Evolutionary conservation across 2,888 invertebrate genomes (phyloP), one percentile per base, ranked within the genome.

Genomic region (Pomacea canaliculata): DNA sequence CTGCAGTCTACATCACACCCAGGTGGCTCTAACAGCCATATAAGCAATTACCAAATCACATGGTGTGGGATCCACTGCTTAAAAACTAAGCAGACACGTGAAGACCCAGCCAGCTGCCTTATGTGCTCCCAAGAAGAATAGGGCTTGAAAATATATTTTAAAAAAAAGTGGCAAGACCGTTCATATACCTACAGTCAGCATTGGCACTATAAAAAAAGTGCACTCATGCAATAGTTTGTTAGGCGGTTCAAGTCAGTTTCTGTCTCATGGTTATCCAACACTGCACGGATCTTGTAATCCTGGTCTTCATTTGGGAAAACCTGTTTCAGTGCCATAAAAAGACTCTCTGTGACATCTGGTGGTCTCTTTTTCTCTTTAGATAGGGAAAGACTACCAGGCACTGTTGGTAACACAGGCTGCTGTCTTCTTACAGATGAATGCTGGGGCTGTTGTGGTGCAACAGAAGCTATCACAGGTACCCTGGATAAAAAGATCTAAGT

Each of bases 211-310:
- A 56, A 56, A 56, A 56, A 56, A 56, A 56, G 51, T 56, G 83
- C 83, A 81, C 80, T 83, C 73, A 86, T 84, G 71, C 83, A 82
- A 73, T 85, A 86, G 78, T 86, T 85, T n/a, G 85, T 82, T 46
- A 87, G 82, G 75, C 81, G 84, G 23, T 81, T 83, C 23, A 86
- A 19, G 71, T 88, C 85, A 10, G 80, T 85, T 79, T 87, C 88
- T 59, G 37, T n/a, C 2, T 76, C 74, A 78, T 87, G 87, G 78
- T 87, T 85, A 0, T 78, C 62, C 46, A 88, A 77, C 51, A 88
- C 83, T 49, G 78, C 79, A 10, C 62, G 66, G 13, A 88, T 79
- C 23, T 77, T 82, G 8, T 80, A 76, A 46, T 83, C 82, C 67
- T 85, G 84, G 0, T 77, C 77, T 19, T 78, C 69, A 13, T 85